phyloP scores from a whole-genome alignment of 1,140 invertebrate species.

The Bombus pascuorum region DNA sequence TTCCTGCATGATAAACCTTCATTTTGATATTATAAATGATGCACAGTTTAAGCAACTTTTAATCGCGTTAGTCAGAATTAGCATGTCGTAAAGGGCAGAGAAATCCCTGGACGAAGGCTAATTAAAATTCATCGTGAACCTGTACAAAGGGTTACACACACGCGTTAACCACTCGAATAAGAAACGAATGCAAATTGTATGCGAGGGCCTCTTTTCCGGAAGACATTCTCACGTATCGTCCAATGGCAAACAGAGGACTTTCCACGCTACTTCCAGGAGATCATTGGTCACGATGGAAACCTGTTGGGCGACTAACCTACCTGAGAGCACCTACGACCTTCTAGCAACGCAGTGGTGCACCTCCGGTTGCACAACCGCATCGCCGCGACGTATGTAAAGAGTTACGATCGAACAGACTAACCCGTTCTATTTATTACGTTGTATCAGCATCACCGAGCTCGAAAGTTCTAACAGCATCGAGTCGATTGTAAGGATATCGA shows the following conservation, averaged over 20 bases:
- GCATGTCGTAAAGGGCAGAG: too few species aligned
- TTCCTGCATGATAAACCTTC: not conserved
- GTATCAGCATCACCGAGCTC: too few species aligned
- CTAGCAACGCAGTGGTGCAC: conserved; percentile 8
- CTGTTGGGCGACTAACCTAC: conserved; percentile 57
- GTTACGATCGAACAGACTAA: not conserved
- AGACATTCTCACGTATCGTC: conserved; percentile 33
- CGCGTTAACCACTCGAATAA: not conserved
- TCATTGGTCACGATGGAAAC: conserved; percentile 37
- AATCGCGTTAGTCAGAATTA: not conserved
- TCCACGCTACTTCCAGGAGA: conserved; percentile 37
- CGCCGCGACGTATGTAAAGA: not conserved
- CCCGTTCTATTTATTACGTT: too few species aligned
- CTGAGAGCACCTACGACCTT: conserved; percentile 55
- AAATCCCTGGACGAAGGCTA: not conserved
- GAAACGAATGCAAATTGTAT: conserved; percentile 32
- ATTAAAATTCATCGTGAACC: not conserved
- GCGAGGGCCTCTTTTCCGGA: conserved; percentile 26
- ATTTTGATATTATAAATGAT: not conserved
- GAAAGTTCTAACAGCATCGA: too few species aligned
- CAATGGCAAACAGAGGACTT: conserved; percentile 27
- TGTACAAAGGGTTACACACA: not conserved
- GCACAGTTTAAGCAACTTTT: not conserved
- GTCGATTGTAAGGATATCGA: too few species aligned
- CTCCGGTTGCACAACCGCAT: conserved; percentile 17